phyloP scores from a whole-genome alignment of 1,140 invertebrate species.

The Euglossa dilemma region DNA sequence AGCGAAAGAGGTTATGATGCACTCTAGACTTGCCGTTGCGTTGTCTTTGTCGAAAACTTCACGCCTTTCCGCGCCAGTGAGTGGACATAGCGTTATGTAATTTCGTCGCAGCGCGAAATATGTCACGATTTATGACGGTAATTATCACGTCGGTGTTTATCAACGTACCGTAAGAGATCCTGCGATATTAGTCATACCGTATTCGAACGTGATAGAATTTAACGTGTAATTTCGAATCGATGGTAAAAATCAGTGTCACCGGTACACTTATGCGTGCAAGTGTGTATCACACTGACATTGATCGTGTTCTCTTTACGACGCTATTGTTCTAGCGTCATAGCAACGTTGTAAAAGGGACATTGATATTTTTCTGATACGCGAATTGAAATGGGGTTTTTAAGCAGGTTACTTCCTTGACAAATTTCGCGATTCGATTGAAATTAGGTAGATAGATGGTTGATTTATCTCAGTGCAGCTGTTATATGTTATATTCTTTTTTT shows the following conservation, averaged over 20 bases:
- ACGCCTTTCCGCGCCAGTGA: background rate
- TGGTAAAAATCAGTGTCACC: background rate
- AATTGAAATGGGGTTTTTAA: no score
- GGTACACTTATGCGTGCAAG: background rate
- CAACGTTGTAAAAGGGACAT: no score
- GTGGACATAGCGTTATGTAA: background rate
- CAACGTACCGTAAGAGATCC: background rate
- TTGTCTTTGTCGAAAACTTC: background rate
- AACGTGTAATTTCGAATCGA: background rate
- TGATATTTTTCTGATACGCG: no score
- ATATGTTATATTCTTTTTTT: no score
- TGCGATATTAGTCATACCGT: background rate
- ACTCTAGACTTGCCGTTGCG: no score
- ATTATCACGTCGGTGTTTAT: background rate
- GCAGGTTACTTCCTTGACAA: no score
- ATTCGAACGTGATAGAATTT: background rate
- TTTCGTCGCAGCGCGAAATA: background rate
- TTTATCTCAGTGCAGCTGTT: no score
- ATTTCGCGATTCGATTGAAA: no score
- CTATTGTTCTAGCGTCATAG: background rate
- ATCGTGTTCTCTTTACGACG: background rate
- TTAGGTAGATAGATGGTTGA: no score
- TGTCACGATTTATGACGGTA: constrained; percentile 9
- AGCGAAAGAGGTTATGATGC: background rate
- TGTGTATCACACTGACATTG: background rate